Evolutionary conservation across 37 sponge, comb jelly and placozoan species (phyloP).

Genomic region (Petrosia ficiformis): DNA sequence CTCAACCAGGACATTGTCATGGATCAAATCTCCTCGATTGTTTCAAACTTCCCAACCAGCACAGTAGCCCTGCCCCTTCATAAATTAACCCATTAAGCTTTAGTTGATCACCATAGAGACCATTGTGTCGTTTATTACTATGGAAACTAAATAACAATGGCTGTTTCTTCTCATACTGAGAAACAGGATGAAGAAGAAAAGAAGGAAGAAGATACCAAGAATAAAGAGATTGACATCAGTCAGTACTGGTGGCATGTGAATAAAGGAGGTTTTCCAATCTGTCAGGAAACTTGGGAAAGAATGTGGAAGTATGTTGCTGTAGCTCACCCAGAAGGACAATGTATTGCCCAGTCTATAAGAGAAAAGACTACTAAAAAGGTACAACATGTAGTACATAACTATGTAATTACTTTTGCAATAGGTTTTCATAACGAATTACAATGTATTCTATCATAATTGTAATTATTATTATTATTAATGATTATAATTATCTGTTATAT

Average conservation of each 20-base stretch:
- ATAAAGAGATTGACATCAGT: not conserved
- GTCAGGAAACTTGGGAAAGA: constrained; percentile 64
- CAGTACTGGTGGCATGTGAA: constrained; percentile 86
- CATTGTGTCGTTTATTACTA: no score
- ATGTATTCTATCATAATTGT: no score
- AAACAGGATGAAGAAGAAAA: no score
- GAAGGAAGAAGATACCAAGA: not conserved
- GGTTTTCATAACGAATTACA: no score
- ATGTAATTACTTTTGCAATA: not conserved
- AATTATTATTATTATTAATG: no score
- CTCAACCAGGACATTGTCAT: constrained; percentile 62
- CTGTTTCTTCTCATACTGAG: no score
- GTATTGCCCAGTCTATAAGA: constrained; percentile 50
- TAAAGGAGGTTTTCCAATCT: constrained; percentile 86
- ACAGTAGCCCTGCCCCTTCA: no score
- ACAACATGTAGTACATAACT: not conserved
- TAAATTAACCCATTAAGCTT: no score
- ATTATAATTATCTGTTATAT: no score
- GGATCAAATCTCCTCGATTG: not conserved
- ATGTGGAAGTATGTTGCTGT: constrained; percentile 79
- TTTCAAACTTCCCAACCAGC: no score
- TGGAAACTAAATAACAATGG: no score
- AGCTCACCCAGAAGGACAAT: constrained; percentile 66
- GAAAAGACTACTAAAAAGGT: constrained; percentile 45
- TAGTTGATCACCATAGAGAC: no score